Conservation (phyloP, 2,113 vertebrate species). For the Tragelaphus buxtoni region DNA sequence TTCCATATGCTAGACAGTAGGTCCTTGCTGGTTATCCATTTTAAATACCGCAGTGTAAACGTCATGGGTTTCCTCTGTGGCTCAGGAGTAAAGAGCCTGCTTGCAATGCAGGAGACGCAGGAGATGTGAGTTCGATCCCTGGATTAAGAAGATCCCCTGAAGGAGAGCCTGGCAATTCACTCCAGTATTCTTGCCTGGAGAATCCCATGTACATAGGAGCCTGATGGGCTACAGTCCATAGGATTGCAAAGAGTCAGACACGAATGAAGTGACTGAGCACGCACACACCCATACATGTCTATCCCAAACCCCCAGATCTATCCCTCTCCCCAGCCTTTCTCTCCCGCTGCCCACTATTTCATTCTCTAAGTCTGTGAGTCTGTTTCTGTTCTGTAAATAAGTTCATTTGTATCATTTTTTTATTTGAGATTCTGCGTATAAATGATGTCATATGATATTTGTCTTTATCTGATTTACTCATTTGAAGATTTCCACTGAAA, state of each 20-base stretch:
- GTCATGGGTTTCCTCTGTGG: neutral
- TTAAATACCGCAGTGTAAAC: neutral
- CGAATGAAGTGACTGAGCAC: neutral
- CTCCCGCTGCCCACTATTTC: neutral
- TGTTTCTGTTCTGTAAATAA: neutral
- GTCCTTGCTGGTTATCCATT: neutral
- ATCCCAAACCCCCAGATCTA: neutral
- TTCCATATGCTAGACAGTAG: neutral
- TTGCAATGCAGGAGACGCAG: neutral
- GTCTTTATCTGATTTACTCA: neutral
- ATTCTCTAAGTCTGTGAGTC: neutral
- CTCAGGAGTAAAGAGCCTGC: neutral
- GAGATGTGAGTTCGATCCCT: neutral
- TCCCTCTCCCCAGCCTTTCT: neutral
- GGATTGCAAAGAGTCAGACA: neutral
- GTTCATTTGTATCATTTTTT: neutral
- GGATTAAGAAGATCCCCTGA: neutral
- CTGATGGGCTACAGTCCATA: neutral
- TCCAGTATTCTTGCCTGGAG: neutral
- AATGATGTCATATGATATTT: neutral
- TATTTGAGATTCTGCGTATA: neutral
- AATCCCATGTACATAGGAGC: neutral
- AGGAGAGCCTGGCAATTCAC: neutral
- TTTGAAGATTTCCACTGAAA: neutral
- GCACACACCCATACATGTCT: neutral